Percentiles rank a stretch among this genome's conserved stretches.
These are phyloP conservation scores for Whitmania pigra DNA, from an alignment of 1,140 invertebrate genomes.

Conservation along the genomic window DNA sequence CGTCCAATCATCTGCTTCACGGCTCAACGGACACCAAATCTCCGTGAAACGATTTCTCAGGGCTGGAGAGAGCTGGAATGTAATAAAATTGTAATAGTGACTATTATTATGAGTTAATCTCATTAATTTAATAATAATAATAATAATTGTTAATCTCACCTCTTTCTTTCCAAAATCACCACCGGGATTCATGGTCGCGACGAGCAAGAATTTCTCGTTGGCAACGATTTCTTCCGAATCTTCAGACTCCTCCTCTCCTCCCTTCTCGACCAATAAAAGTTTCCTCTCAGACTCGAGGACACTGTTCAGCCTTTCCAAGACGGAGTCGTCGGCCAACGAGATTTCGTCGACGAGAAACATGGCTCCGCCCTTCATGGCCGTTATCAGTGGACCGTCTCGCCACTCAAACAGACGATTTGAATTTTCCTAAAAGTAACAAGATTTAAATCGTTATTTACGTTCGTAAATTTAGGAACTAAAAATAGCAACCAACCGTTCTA, in stretches of 20 bases:
- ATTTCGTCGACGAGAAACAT: conserved; percentile 96
- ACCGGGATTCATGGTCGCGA: conserved; percentile 99
- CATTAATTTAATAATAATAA: too few species aligned
- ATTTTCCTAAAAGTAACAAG: background rate
- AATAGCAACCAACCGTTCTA: conserved; percentile 36
- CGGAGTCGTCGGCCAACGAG: conserved; percentile 94
- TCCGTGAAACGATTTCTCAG: conserved; percentile 94
- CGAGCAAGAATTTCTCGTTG: conserved; percentile 66
- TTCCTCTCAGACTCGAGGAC: conserved; percentile 84
- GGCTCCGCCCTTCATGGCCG: conserved; percentile 72
- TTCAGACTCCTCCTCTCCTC: conserved; percentile 30
- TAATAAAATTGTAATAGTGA: too few species aligned
- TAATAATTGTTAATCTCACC: conserved; percentile 33
- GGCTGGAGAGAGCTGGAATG: conserved; percentile 72
- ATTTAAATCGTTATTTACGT: too few species aligned
- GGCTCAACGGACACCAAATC: conserved; percentile 82
- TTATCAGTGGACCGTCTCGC: conserved; percentile 87
- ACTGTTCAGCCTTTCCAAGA: conserved; percentile 90
- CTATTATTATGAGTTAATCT: too few species aligned
- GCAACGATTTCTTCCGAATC: conserved; percentile 48
- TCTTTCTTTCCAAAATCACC: conserved; percentile 99
- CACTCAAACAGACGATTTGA: conserved; percentile 69
- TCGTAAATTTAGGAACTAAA: background rate
- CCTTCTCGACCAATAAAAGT: conserved; percentile 76
- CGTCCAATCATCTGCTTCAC: conserved; percentile 56